Evolutionary conservation across 2,113 vertebrate species (phyloP), one percentile per base, ranked within the genome.

Genomic region (Hyperoodon ampullatus): DNA sequence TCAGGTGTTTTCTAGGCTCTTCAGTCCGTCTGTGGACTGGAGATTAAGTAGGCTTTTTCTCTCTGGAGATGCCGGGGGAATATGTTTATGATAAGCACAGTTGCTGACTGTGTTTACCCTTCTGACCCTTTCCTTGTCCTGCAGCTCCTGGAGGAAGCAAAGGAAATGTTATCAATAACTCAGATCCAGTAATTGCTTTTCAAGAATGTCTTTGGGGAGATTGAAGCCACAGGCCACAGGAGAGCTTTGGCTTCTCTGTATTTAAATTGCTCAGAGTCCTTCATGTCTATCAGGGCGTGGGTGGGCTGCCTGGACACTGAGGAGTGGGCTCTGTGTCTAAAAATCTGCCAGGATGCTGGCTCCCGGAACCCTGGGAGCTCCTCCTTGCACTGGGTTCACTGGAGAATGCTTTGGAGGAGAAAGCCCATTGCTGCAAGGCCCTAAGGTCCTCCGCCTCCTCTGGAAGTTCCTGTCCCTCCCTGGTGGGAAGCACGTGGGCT

Each of bases 341-440:
- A 84, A 21, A 14, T 81, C 55, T 10, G 7, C n/a, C 39, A 1
- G 90, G 81, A 47, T 13, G 14, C 66, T 8, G 30, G 70, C 53
- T 65, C 16, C 0, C 0, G 0, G 86, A 39, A 50, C 24, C 19
- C 28, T 1, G 19, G n/a, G 42, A 12, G 5, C 15, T 23, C 8
- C 13, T 1, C 44, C 63, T 42, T 8, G 30, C 23, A 5, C 70
- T 12, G 44, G 65, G 15, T 16, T 77, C 55, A 3, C 44, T 42
- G 42, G 66, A n/a, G 61, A 24, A 24, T 24, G 80, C 61, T 42
- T 44, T 16, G 19, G 47, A 72, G 65, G 44, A 75, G 55, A 24
- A 30, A 63, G 30, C 4, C 30, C 1, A 0, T 23, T 21, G 53
- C 44, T 30, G 3, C 8, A 9, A 28, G 70, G 14, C 47, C 50